Conservation (phyloP, 2,888 invertebrate genomes). For the Diaprepes abbreviatus region DNA sequence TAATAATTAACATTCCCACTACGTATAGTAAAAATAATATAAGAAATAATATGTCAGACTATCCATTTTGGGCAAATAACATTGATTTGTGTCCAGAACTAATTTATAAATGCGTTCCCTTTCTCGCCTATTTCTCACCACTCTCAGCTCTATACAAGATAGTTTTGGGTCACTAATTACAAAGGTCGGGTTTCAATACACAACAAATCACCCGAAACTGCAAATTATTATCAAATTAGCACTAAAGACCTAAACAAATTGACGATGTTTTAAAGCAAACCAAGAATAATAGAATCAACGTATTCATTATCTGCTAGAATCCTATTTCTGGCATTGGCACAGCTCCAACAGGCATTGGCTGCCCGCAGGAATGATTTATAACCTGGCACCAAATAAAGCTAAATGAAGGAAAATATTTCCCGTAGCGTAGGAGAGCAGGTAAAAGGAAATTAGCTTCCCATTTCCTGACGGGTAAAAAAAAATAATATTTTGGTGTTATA, state of each 20-base stretch:
- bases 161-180: too few relatives aligned
- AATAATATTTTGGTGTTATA: too few relatives aligned
- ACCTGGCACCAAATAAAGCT: neutral
- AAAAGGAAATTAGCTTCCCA: neutral
- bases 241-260: conserved; percentile 10
- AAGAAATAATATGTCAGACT: too few relatives aligned
- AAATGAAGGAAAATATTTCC: neutral
- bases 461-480: too few relatives aligned
- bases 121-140: too few relatives aligned
- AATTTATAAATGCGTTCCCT: too few relatives aligned
- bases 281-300: conserved; percentile 9
- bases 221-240: conserved; percentile 12
- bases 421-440: neutral
- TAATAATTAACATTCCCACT: too few relatives aligned
- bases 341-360: conserved; percentile 1
- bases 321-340: conserved; percentile 13
- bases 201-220: neutral
- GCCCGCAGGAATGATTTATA: conserved; percentile 2
- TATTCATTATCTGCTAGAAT: conserved; percentile 10
- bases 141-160: too few relatives aligned
- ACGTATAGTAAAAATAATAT: too few relatives aligned
- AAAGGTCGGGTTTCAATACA: neutral
- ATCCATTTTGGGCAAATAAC: too few relatives aligned
- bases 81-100: too few relatives aligned
- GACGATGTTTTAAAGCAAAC: neutral